phyloP scores from a whole-genome alignment of 2,113 vertebrate species.

The Serinus canaria region DNA sequence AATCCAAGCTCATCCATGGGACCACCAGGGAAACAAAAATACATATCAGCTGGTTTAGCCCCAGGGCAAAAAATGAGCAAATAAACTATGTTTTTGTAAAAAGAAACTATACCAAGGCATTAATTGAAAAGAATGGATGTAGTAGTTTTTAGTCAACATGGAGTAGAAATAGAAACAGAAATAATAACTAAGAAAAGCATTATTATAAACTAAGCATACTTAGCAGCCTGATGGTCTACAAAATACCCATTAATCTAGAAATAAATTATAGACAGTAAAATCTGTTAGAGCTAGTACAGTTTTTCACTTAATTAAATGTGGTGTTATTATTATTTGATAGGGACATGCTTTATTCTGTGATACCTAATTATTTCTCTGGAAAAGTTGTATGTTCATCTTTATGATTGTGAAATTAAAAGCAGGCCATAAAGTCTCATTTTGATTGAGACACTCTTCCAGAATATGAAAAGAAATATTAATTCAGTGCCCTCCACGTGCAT shows the following conservation, averaged over 20 bases:
- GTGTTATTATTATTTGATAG: neutral
- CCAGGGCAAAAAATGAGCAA: neutral
- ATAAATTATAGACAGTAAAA: neutral
- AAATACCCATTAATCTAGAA: neutral
- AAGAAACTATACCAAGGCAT: neutral
- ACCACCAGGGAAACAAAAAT: neutral
- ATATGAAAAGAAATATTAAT: neutral
- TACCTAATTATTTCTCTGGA: slow-evolving; percentile 5
- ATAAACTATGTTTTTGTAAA: neutral
- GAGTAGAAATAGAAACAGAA: neutral
- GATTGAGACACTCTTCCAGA: neutral
- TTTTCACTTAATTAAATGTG: slow-evolving; percentile 11
- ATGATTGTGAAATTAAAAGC: slow-evolving; percentile 22
- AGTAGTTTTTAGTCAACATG: neutral
- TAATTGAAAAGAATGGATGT: neutral
- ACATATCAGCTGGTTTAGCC: neutral
- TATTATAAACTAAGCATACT: neutral
- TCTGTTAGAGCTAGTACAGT: neutral
- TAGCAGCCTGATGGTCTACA: neutral
- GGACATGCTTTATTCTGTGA: neutral
- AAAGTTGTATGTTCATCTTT: neutral
- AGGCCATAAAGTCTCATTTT: neutral
- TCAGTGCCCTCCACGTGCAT: neutral
- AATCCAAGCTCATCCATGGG: rapidly evolving
- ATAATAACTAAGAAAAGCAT: neutral